Conservation (phyloP, 2,888 invertebrate genomes). For the Dicranocentrus wangi region DNA sequence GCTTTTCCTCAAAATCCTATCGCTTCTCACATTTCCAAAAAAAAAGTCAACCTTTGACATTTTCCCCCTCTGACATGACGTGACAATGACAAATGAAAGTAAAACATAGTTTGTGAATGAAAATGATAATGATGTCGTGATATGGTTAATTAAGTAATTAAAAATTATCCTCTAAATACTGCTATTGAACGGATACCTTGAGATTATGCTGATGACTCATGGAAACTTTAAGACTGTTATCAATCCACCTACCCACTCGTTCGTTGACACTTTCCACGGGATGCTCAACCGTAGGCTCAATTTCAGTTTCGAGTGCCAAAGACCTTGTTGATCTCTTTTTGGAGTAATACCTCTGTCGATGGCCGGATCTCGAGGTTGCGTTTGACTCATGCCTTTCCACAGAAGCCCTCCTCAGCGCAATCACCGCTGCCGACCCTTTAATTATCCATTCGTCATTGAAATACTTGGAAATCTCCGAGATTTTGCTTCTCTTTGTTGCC, state of each 20-base stretch:
- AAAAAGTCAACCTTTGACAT: no score
- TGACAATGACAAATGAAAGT: no score
- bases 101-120: no score
- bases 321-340: constrained; percentile 67
- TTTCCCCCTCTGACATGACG: no score
- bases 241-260: constrained; percentile 67
- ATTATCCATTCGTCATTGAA: constrained; percentile 71
- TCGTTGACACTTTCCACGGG: constrained; percentile 55
- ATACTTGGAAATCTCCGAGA: constrained; percentile 71
- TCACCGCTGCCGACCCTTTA: constrained; percentile 53
- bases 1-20: no score
- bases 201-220: constrained; percentile 38
- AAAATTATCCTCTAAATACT: neutral
- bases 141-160: no score
- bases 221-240: constrained; percentile 57
- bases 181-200: neutral
- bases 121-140: no score
- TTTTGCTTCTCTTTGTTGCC: constrained; percentile 65
- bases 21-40: no score
- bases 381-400: constrained; percentile 67
- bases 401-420: constrained; percentile 56
- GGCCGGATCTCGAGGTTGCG: constrained; percentile 67
- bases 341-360: constrained; percentile 52
- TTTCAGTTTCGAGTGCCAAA: constrained; percentile 61
- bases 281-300: constrained; percentile 40